Base-by-base conservation (phyloP, 1,140 invertebrate genomes). In the Aphis gossypii region DNA sequence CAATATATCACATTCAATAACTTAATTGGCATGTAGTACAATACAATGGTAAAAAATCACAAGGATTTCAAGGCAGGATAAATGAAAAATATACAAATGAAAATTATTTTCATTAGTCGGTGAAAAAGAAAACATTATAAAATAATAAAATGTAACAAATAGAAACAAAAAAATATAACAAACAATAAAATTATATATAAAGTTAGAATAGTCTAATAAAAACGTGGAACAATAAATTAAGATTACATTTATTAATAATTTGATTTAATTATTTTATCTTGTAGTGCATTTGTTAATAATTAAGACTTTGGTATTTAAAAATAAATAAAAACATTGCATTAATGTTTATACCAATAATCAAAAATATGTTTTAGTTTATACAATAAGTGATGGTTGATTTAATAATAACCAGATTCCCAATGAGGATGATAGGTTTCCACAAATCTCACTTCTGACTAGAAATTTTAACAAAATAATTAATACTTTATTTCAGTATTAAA, bases 351-450 rank as follows among this genome's bases (percentile, higher is more conserved):
- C 6, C 14, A 90, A 90, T 68, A 90, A 90, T 44, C 38, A 68
- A 89, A 30, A 25, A 60, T 25, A 60, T 25, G 51, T 41, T 90
- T 90, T 48, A 89, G 46, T 92, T 83, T 35, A 82, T 51, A 48
- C n/a, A 92, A 92, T 92, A 91, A 82, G 0, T 92, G 41, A 8
- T 25, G 46, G 46, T 46, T 35, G 44, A 82, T 48, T 54, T 93
- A 93, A 93, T 93, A 93, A 93, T 86, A 93, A 93, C 92, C 92
- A 84, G 82, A 84, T 84, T 93, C 92, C 92, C 92, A 93, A 9
- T 86, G 35, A 21, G 48, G 92, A 86, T 86, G 92, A 86, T 93
- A 93, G 46, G 56, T 93, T 93, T 93, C 84, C 92, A 93, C 82
- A 82, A 86, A 38, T 93, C 48, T 93, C 92, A 93, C 92, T 54